Percentiles rank a stretch among this genome's conserved stretches.
Evolutionary conservation across 2,888 invertebrate species (phyloP).

Genomic region (Coleophora flavipennella): DNA sequence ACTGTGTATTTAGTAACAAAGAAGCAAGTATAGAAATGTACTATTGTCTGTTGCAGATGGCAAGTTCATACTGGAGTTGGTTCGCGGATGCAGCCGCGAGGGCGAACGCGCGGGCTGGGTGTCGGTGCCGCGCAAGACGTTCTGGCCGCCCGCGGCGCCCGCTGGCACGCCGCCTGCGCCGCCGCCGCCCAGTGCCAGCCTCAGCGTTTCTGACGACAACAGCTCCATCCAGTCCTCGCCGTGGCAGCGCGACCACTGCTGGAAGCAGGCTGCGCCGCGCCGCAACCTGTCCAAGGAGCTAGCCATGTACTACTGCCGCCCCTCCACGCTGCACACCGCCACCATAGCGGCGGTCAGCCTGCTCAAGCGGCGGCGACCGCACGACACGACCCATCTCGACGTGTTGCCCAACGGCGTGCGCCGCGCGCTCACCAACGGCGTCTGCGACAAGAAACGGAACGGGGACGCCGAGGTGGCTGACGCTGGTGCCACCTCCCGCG

Average conservation of each 20-base stretch:
- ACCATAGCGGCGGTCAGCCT: constrained; percentile 54
- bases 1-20: no score
- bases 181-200: constrained; percentile 78
- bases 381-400: constrained; percentile 53
- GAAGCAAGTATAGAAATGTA: no score
- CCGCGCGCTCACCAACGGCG: constrained; percentile 34
- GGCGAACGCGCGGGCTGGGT: constrained; percentile 91
- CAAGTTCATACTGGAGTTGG: constrained; percentile 90
- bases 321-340: constrained; percentile 59
- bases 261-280: constrained; percentile 87
- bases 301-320: constrained; percentile 78
- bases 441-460: constrained; percentile 40
- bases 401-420: constrained; percentile 29
- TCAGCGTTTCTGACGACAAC: constrained; percentile 92
- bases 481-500: constrained; percentile 19
- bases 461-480: constrained; percentile 36
- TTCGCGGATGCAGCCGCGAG: constrained; percentile 62
- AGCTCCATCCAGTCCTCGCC: constrained; percentile 92
- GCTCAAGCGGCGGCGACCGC: constrained; percentile 78
- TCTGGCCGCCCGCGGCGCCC: constrained; percentile 85
- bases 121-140: constrained; percentile 89
- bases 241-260: constrained; percentile 91
- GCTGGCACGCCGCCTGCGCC: constrained; percentile 70
- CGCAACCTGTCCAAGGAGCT: constrained; percentile 82
- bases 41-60: constrained; percentile 76